A percentile compares a stretch with the other conserved stretches of the same genome.
Evolutionary conservation across 2,888 invertebrate species (phyloP).

Genomic region (Cosmopolites sordidus): DNA sequence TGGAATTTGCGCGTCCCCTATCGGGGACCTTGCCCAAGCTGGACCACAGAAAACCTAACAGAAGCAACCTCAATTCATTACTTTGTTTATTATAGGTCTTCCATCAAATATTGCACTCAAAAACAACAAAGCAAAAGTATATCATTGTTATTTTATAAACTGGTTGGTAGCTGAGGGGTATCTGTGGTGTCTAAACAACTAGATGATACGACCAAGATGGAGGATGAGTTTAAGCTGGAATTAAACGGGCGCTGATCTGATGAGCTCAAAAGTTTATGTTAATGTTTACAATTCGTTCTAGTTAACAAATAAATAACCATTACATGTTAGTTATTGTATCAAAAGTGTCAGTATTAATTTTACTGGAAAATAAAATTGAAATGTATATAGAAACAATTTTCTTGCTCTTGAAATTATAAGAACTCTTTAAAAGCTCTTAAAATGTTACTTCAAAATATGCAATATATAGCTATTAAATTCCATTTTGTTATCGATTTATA

Average conservation of each 20-base stretch:
- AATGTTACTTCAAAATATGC: no score
- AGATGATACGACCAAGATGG: constrained; percentile 21
- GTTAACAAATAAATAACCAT: no score
- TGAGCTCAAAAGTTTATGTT: constrained; percentile 6
- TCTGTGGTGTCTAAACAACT: constrained; percentile 14
- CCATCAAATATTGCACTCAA: no score
- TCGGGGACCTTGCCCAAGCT: constrained; percentile 4
- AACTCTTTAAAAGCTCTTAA: no score
- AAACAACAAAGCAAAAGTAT: not conserved
- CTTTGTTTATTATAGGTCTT: not conserved
- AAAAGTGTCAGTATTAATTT: no score
- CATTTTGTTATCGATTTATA: no score
- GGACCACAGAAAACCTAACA: constrained; percentile 19
- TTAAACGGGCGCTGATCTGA: constrained; percentile 17
- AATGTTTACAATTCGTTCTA: no score
- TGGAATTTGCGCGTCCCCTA: constrained; percentile 8
- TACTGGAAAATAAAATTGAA: no score
- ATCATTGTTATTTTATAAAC: not conserved
- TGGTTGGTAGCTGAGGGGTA: constrained; percentile 5
- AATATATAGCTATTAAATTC: no score
- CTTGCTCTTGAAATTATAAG: no score
- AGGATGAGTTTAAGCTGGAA: constrained; percentile 24
- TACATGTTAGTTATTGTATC: no score
- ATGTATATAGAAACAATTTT: no score
- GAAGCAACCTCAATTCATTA: constrained; percentile 5